phyloP scores from a whole-genome alignment of 2,797 vertebrate species.

The Apogon talboti region DNA sequence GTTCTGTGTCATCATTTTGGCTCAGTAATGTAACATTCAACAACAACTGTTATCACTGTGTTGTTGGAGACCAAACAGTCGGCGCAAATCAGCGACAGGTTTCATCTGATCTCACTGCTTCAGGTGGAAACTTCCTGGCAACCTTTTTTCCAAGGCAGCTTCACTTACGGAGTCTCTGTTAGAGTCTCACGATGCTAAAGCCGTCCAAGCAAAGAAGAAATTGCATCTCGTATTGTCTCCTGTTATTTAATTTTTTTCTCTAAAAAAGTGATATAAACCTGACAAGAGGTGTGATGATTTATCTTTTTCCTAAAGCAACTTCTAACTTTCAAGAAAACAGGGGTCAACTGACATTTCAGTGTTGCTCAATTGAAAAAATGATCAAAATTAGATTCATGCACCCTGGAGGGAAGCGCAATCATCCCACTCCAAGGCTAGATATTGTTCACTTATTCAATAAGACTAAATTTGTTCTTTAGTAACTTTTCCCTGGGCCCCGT shows the following conservation, averaged over 20 bases:
- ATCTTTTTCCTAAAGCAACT: slow-evolving; percentile 2
- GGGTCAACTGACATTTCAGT: slow-evolving; percentile 34
- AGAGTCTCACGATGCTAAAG: slow-evolving; percentile 6
- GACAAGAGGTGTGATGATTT: slow-evolving; percentile 13
- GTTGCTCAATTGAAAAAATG: slow-evolving; percentile 12
- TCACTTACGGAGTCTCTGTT: background rate
- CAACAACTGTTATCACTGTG: background rate
- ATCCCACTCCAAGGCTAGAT: background rate
- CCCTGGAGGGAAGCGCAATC: slow-evolving; percentile 12
- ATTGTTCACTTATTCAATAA: slow-evolving; percentile 39
- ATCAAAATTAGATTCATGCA: slow-evolving; percentile 12
- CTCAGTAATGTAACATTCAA: too few relatives aligned
- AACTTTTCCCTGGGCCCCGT: slow-evolving; percentile 29
- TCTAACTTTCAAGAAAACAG: slow-evolving; percentile 23
- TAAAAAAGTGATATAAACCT: slow-evolving; percentile 26
- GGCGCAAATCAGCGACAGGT: background rate
- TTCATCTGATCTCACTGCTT: slow-evolving; percentile 1
- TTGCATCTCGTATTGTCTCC: slow-evolving; percentile 9
- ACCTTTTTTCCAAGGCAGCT: background rate
- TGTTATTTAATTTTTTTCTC: slow-evolving; percentile 9
- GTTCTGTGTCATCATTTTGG: too few relatives aligned
- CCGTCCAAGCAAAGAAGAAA: slow-evolving; percentile 6
- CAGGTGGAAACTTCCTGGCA: background rate
- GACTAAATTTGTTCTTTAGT: slow-evolving; percentile 39
- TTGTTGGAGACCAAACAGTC: slow-evolving; percentile 19